A percentile compares a stretch with the other conserved stretches of the same genome.
phyloP scores from a whole-genome alignment of 2,797 vertebrate genomes.

The Mionectes olivaceus region DNA sequence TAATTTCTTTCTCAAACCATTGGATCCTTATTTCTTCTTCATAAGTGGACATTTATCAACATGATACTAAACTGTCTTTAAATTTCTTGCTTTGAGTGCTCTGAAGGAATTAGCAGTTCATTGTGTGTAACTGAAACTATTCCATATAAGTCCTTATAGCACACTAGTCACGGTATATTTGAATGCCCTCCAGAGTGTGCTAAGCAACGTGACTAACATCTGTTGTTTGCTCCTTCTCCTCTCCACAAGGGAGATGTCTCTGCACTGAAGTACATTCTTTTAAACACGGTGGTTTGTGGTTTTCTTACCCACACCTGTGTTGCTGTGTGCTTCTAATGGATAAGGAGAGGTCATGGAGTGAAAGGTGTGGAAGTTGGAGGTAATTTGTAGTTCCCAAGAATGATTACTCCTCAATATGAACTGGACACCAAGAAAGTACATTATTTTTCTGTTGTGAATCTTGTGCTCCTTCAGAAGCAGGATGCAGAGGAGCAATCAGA shows the following conservation, averaged over 20 bases:
- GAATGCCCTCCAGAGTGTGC: conserved; percentile 43
- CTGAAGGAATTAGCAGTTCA: conserved; percentile 12
- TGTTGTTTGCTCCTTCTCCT: conserved; percentile 50
- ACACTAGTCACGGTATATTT: conserved; percentile 1
- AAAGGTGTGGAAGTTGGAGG: neutral
- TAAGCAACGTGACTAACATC: conserved; percentile 49
- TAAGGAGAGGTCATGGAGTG: neutral
- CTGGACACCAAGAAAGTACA: neutral
- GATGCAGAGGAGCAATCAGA: neutral
- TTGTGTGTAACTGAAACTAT: conserved; percentile 5
- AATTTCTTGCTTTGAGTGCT: conserved; percentile 12
- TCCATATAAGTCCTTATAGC: conserved; percentile 57
- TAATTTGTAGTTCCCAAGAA: neutral
- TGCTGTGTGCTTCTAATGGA: neutral
- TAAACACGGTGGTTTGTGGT: neutral
- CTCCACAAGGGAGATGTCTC: neutral
- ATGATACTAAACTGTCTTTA: conserved; percentile 16
- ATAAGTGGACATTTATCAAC: conserved; percentile 28
- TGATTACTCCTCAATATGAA: neutral
- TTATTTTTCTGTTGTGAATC: neutral
- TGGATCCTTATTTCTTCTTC: neutral
- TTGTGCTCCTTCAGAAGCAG: neutral
- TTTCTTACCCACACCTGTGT: neutral
- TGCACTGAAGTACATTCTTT: conserved; percentile 28
- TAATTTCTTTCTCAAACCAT: neutral